Evolutionary conservation across 2,888 invertebrate species (phyloP).

Genomic region (Fragum fragum): DNA sequence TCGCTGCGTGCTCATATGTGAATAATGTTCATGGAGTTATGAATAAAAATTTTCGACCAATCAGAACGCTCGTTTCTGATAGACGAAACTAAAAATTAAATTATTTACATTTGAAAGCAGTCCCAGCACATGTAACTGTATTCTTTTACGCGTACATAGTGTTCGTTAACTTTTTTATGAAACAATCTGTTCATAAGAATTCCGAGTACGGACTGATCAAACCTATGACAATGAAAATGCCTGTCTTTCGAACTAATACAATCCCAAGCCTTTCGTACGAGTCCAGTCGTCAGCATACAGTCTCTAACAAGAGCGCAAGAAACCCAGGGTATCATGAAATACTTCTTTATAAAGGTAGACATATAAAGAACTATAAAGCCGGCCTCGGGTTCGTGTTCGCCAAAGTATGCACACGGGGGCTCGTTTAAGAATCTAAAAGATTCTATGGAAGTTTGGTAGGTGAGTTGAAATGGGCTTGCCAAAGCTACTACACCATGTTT

Average conservation of each 20-base stretch:
- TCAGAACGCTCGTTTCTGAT: too few species aligned
- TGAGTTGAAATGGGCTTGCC: not conserved
- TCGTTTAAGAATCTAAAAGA: not conserved
- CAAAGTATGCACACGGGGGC: not conserved
- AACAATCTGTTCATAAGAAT: slow-evolving; percentile 10
- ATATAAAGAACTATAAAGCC: not conserved
- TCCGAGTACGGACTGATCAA: slow-evolving; percentile 19
- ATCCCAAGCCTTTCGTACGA: not conserved
- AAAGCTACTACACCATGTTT: not conserved
- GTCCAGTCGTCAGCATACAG: not conserved
- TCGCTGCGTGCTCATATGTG: too few species aligned
- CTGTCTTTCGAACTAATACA: not conserved
- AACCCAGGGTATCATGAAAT: slow-evolving; percentile 16
- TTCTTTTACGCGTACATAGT: too few species aligned
- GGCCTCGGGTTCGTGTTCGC: not conserved
- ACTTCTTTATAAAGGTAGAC: not conserved
- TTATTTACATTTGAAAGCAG: too few species aligned
- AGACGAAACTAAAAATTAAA: too few species aligned
- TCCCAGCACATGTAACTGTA: too few species aligned
- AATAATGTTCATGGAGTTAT: too few species aligned
- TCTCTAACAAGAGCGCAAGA: not conserved
- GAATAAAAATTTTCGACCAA: too few species aligned
- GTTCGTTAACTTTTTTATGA: too few species aligned
- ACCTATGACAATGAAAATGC: not conserved
- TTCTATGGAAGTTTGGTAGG: not conserved